Conservation (phyloP, 2,113 vertebrate genomes). For the Plestiodon gilberti region DNA sequence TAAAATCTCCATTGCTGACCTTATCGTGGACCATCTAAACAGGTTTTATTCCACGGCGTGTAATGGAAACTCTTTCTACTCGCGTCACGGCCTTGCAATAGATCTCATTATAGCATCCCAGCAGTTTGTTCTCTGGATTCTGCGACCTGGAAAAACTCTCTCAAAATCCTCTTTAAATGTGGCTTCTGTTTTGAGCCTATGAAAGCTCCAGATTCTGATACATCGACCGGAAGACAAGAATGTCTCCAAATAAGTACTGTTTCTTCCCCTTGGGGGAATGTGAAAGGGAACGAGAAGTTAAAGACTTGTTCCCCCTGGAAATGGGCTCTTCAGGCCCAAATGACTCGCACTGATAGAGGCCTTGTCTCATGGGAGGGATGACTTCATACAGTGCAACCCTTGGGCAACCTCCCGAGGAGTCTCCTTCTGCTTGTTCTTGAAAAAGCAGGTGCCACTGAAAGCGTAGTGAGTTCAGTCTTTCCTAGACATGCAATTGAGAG, state of each 20-base stretch:
- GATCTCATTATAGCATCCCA: background rate
- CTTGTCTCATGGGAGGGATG: background rate
- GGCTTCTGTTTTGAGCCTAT: background rate
- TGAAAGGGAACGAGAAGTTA: background rate
- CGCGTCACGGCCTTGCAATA: background rate
- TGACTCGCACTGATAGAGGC: background rate
- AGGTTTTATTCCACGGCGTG: background rate
- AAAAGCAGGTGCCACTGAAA: too few relatives aligned
- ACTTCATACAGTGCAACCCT: background rate
- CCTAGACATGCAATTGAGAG: too few relatives aligned
- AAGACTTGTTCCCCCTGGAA: background rate
- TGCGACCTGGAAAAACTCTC: background rate
- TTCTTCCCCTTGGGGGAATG: background rate
- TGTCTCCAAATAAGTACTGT: background rate
- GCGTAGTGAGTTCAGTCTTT: too few relatives aligned
- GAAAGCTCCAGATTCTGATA: background rate
- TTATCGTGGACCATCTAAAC: conserved; percentile 13
- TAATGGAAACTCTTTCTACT: conserved; percentile 8
- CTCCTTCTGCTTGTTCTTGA: too few relatives aligned
- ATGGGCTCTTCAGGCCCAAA: background rate
- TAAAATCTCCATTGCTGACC: background rate
- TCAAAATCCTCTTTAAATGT: background rate
- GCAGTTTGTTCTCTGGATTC: background rate
- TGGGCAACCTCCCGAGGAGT: too few relatives aligned
- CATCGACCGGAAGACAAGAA: background rate